These are phyloP conservation scores for Orthonychiurus folsomi DNA, from an alignment of 2,888 invertebrate genomes.

Conservation along the genomic window DNA sequence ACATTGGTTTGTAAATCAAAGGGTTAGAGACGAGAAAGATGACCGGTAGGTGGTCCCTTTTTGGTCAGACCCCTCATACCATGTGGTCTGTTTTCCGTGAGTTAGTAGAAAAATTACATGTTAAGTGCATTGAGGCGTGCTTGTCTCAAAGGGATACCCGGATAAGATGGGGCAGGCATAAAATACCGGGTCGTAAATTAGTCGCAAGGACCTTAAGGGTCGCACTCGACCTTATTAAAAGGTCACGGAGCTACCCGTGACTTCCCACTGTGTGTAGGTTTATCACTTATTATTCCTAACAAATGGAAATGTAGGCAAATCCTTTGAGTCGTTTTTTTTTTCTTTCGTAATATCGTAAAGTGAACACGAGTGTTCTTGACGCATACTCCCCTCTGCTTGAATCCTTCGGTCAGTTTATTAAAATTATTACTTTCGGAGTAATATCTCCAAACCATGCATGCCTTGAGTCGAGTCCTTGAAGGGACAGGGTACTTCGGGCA, in stretches of 20 bases:
- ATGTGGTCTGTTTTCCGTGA: constrained; percentile 17
- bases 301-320: constrained; percentile 21
- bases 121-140: background rate
- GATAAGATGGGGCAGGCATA: background rate
- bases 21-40: constrained; percentile 23
- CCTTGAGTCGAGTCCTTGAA: too few relatives aligned
- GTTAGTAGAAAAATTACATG: constrained; percentile 1
- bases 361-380: background rate
- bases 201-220: constrained; percentile 28
- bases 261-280: constrained; percentile 31
- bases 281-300: constrained; percentile 18
- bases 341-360: background rate
- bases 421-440: background rate
- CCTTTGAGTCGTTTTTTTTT: constrained; percentile 2
- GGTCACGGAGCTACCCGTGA: constrained; percentile 37
- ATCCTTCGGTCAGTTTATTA: background rate
- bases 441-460: background rate
- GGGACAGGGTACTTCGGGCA: background rate
- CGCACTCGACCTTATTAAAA: constrained; percentile 40
- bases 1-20: constrained; percentile 22
- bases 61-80: constrained; percentile 21
- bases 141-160: background rate
- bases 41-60: constrained; percentile 21
- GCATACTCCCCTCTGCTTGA: background rate
- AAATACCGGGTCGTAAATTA: constrained; percentile 29